These are phyloP conservation scores for Poecilobothrus nobilitatus DNA, from an alignment of 2,888 invertebrate genomes.

Conservation along the genomic window DNA sequence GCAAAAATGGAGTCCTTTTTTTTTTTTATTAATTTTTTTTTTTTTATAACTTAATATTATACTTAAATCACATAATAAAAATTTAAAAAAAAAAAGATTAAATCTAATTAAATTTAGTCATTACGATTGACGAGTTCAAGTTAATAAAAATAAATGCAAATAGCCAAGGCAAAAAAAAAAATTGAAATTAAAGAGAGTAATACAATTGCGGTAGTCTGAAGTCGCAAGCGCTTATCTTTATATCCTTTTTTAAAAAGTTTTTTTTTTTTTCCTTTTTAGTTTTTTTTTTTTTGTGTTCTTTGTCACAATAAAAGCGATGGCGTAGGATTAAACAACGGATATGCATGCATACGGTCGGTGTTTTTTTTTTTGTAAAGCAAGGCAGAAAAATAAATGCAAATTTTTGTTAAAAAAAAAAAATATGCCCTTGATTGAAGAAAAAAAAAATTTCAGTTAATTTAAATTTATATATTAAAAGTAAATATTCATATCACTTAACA, in stretches of 20 bases:
- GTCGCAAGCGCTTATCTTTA: conserved; percentile 6
- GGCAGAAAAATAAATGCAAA: too few relatives aligned
- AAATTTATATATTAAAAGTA: too few relatives aligned
- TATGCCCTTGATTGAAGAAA: too few relatives aligned
- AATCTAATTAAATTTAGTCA: background rate
- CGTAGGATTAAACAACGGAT: background rate
- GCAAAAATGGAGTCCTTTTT: conserved; percentile 9
- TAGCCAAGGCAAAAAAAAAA: background rate
- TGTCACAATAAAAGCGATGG: background rate
- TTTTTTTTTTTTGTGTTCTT: background rate
- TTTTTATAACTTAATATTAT: too few relatives aligned
- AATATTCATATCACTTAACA: too few relatives aligned
- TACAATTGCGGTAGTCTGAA: background rate
- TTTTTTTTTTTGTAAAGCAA: too few relatives aligned
- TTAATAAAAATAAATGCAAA: too few relatives aligned
- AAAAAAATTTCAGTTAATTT: too few relatives aligned
- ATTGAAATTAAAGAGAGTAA: background rate
- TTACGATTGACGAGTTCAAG: background rate
- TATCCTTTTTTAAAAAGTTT: background rate
- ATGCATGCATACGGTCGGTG: background rate
- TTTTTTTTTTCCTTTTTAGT: background rate
- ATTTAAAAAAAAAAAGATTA: background rate
- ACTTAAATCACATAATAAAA: too few relatives aligned
- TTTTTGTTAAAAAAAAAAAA: too few relatives aligned
- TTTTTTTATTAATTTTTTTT: background rate